Conservation (phyloP, 1,140 invertebrate genomes). For the Listronotus bonariensis region DNA sequence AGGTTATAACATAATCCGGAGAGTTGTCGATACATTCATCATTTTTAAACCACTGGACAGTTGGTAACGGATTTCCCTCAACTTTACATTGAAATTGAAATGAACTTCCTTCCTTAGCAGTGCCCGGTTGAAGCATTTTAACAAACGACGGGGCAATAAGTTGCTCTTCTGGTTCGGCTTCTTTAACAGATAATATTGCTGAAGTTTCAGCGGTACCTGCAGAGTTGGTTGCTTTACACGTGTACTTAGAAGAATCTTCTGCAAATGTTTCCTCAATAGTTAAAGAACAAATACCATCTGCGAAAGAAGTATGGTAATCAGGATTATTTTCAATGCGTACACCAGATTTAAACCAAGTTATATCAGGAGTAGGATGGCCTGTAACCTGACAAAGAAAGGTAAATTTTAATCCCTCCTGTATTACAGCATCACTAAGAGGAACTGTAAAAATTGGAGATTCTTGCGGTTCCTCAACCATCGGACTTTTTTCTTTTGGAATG, state of each 20-base stretch:
- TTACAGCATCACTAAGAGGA: slow-evolving; percentile 70
- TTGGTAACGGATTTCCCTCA: slow-evolving; percentile 74
- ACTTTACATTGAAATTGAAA: slow-evolving; percentile 75
- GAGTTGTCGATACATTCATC: slow-evolving; percentile 73
- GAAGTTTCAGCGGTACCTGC: slow-evolving; percentile 73
- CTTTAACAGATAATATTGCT: slow-evolving; percentile 77
- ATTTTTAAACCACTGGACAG: slow-evolving; percentile 81
- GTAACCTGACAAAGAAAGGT: slow-evolving; percentile 55
- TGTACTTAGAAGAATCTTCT: slow-evolving; percentile 81
- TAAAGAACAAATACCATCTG: slow-evolving; percentile 75
- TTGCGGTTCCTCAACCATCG: slow-evolving; percentile 44
- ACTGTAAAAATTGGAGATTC: slow-evolving; percentile 65
- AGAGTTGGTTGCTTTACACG: slow-evolving; percentile 71
- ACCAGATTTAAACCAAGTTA: slow-evolving; percentile 76
- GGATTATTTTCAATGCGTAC: slow-evolving; percentile 61
- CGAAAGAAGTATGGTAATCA: slow-evolving; percentile 64
- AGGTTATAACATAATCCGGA: slow-evolving; percentile 70
- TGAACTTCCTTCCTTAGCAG: slow-evolving; percentile 67
- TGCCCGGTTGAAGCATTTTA: slow-evolving; percentile 65
- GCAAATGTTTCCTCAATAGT: slow-evolving; percentile 73
- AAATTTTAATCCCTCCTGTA: slow-evolving; percentile 67
- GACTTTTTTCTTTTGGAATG: slow-evolving; percentile 36
- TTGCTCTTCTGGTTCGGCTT: slow-evolving; percentile 68
- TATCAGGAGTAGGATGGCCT: slow-evolving; percentile 82
- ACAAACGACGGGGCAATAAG: slow-evolving; percentile 68